Percentiles rank a stretch among this genome's conserved stretches.
These are phyloP conservation scores for Adelphocoris suturalis DNA, from an alignment of 2,888 invertebrate genomes.

Conservation along the genomic window DNA sequence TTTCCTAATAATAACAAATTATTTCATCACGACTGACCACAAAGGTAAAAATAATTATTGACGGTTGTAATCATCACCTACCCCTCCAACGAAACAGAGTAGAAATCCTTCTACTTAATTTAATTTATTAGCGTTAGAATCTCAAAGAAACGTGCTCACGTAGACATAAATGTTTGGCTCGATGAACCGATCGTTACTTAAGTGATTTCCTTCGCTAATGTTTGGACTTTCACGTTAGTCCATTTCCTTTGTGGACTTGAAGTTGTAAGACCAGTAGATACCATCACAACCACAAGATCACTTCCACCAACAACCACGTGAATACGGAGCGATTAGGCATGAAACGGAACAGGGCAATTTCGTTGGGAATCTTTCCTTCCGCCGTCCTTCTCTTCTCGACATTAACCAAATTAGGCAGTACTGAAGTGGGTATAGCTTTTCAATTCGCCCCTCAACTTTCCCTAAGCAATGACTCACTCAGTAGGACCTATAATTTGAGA, in stretches of 20 bases:
- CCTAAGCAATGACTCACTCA: no score
- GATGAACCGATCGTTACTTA: background rate
- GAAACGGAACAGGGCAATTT: background rate
- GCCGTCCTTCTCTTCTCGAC: background rate
- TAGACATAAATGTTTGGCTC: background rate
- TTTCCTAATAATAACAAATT: no score
- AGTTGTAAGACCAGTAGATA: background rate
- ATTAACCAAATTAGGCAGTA: background rate
- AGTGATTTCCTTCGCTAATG: background rate
- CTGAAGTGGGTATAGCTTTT: no score
- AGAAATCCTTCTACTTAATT: no score
- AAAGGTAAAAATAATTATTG: no score
- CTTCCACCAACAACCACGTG: background rate
- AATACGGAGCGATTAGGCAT: background rate
- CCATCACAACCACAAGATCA: slow-evolving; percentile 1
- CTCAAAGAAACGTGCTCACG: no score
- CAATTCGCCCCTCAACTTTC: no score
- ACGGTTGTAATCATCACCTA: no score
- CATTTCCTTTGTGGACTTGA: background rate
- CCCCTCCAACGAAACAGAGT: no score
- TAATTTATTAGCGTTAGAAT: no score
- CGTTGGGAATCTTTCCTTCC: background rate
- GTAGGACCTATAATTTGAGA: no score
- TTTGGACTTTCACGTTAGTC: background rate
- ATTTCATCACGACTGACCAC: no score